Conservation (phyloP, 2,113 vertebrate species). For the Burhinus bistriatus region DNA sequence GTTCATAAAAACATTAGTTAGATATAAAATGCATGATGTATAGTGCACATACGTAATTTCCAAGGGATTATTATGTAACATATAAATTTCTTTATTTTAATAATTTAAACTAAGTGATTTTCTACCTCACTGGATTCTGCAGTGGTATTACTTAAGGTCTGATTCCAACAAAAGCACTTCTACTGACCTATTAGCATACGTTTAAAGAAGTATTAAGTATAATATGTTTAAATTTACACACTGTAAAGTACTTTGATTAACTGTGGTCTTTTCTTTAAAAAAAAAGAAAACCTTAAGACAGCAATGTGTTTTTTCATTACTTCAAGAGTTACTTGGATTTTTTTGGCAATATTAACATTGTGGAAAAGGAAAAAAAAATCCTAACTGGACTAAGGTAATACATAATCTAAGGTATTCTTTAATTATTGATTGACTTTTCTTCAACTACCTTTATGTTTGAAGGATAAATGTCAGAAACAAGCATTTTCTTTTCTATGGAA, state of each 20-base stretch:
- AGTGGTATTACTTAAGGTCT: not conserved
- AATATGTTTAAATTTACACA: not conserved
- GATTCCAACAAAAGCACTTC: not conserved
- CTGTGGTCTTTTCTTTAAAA: not conserved
- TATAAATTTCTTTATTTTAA: not conserved
- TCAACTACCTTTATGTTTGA: not conserved
- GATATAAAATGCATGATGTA: not conserved
- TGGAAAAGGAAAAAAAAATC: not conserved
- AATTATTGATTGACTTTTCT: not conserved
- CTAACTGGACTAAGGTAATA: not conserved
- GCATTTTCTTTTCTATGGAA: not conserved
- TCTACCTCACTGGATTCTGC: not conserved
- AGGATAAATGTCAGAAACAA: not conserved
- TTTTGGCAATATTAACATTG: not conserved
- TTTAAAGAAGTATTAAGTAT: not conserved
- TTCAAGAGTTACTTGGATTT: not conserved
- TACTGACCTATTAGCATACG: not conserved
- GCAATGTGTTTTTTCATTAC: not conserved
- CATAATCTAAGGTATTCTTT: not conserved
- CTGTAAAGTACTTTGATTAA: not conserved
- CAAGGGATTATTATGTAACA: not conserved
- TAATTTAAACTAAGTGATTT: not conserved
- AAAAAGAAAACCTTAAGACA: not conserved
- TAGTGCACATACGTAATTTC: not conserved
- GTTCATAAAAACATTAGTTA: not conserved